Percentiles rank a stretch among this genome's conserved stretches.
Conservation (phyloP, 2,113 vertebrate species). For the Gasterosteus aculeatus region DNA sequence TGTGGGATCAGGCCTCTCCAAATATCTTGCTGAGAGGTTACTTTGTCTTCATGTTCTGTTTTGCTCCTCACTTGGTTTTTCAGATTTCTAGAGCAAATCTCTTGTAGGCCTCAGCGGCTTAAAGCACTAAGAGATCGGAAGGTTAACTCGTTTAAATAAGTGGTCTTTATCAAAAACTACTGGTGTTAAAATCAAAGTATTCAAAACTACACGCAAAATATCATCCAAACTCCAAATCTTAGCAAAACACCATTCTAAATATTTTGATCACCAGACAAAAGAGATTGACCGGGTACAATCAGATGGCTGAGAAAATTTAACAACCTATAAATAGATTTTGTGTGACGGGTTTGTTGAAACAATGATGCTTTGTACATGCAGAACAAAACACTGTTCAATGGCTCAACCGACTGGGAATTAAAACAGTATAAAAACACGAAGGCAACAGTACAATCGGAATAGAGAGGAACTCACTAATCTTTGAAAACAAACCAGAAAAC, state of each 20-base stretch:
- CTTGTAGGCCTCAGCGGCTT: constrained; percentile 24
- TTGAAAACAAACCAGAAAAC: background rate
- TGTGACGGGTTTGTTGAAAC: background rate
- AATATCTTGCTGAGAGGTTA: constrained; percentile 61
- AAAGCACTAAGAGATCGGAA: constrained; percentile 18
- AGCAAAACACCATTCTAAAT: background rate
- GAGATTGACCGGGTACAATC: background rate
- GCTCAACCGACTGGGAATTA: background rate
- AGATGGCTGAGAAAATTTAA: background rate
- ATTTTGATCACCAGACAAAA: background rate
- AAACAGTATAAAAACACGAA: constrained; percentile 2
- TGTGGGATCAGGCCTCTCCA: constrained; percentile 60
- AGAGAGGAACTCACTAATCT: background rate
- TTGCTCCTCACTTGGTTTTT: constrained; percentile 56
- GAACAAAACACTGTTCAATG: background rate
- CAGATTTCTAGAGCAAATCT: constrained; percentile 32
- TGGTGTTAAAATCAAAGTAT: constrained; percentile 34
- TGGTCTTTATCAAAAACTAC: constrained; percentile 44
- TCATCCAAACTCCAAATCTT: background rate
- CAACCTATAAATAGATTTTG: background rate
- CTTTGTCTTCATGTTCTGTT: constrained; percentile 60
- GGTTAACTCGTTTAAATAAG: constrained; percentile 31
- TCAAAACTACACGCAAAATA: constrained; percentile 13
- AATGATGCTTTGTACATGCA: background rate
- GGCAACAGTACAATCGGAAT: background rate